phyloP scores from a whole-genome alignment of 2,797 vertebrate genomes.

The Oreortyx pictus region DNA sequence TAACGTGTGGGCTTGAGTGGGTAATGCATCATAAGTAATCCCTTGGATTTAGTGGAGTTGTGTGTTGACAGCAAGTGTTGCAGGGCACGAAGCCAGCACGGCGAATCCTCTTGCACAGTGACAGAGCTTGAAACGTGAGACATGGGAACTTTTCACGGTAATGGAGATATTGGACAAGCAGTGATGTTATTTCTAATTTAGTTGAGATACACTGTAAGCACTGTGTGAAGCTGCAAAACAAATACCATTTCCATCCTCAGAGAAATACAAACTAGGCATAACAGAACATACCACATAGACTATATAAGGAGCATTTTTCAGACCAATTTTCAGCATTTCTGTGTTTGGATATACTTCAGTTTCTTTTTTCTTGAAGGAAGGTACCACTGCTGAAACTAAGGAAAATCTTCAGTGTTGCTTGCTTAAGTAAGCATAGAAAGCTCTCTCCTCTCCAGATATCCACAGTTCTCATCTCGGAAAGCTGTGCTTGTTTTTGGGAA shows the following conservation, averaged over 20 bases:
- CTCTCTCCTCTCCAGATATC: neutral
- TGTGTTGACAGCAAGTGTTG: neutral
- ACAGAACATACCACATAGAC: neutral
- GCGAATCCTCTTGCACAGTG: neutral
- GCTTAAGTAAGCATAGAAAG: neutral
- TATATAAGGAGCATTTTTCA: neutral
- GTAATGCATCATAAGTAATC: neutral
- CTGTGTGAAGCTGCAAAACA: neutral
- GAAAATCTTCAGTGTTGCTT: neutral
- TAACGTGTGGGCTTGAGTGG: neutral
- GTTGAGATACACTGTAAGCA: neutral
- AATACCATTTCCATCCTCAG: neutral
- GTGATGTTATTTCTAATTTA: neutral
- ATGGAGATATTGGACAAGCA: neutral
- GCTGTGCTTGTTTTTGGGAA: neutral
- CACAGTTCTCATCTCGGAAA: neutral
- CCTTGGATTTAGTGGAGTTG: neutral
- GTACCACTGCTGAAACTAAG: neutral
- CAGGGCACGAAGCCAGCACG: neutral
- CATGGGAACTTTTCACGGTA: neutral
- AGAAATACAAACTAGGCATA: neutral
- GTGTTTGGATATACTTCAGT: neutral
- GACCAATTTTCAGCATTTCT: neutral
- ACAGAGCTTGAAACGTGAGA: neutral
- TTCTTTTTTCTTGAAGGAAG: neutral